Evolutionary conservation across 2,888 invertebrate species (phyloP).

Genomic region (Lydus trimaculatus): DNA sequence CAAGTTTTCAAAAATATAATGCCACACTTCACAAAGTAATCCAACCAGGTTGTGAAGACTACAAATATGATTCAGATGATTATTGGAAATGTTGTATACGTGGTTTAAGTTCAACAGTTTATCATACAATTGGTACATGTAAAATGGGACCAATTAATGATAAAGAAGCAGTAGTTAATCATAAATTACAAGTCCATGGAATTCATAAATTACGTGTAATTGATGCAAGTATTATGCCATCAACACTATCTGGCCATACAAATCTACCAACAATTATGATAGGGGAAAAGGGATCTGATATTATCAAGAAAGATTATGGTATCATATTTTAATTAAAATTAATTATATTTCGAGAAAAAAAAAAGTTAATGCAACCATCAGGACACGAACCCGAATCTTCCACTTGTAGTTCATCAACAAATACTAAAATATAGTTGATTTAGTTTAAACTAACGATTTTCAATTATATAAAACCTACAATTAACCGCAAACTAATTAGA

Average conservation of each 20-base stretch:
- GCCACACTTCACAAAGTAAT: constrained; percentile 56
- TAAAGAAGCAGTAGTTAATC: constrained; percentile 58
- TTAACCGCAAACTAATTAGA: no score
- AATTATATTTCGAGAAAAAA: no score
- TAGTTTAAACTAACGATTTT: no score
- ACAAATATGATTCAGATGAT: constrained; percentile 66
- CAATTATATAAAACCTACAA: no score
- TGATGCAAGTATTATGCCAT: constrained; percentile 73
- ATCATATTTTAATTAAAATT: no score
- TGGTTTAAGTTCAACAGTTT: no score
- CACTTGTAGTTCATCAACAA: no score
- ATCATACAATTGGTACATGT: no score
- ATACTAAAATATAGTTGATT: no score
- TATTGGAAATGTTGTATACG: constrained; percentile 82
- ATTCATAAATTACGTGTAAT: constrained; percentile 68
- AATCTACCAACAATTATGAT: constrained; percentile 75
- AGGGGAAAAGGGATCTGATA: constrained; percentile 74
- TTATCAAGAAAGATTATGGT: constrained; percentile 64
- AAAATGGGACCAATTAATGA: no score
- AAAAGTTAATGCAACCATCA: no score
- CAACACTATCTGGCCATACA: constrained; percentile 71
- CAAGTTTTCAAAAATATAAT: constrained; percentile 61
- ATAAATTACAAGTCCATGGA: constrained; percentile 69
- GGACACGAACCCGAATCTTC: no score
- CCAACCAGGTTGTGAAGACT: constrained; percentile 64